Evolutionary conservation across 2,113 vertebrate genomes (phyloP), one percentile per base, ranked within the genome.

Genomic region (Cynoglossus semilaevis): DNA sequence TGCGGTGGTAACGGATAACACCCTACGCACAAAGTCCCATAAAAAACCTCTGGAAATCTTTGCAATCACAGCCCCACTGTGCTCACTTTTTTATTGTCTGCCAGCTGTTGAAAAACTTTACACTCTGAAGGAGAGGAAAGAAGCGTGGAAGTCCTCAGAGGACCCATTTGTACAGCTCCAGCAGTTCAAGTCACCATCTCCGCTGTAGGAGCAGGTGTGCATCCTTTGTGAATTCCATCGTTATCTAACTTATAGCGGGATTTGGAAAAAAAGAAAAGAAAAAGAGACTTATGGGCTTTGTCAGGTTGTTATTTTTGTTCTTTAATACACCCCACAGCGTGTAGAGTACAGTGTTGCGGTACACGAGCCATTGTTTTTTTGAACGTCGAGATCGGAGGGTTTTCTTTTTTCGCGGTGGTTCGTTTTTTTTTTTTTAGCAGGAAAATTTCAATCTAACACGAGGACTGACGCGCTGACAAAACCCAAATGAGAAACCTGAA

Each of bases 61-160:
- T 68, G 63, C 64, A 59, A 59, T 74, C 74, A 40, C 68, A 51
- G 70, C 59, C 48, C 48, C 67, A 63, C 44, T 69, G 74, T 70
- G 58, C 70, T 77, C 63, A 70, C 59, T 70, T 80, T 68, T 77
- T 87, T 82, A 85, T 81, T 71, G 76, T 82, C 72, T 68, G 67
- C 68, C 86, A 87, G 83, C 81, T 89, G 86, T 76, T 87, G 78
- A 67, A 71, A 77, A 84, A 81, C 63, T 77, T 86, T 63, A 71
- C 74, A 65, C 70, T 85, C 72, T 67, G 66, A 80, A 77, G 74
- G 68, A 75, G 81, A 81, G 58, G 75, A 67, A 63, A 79, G 68
- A 72, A 64, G 63, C 17, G 37, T 46, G 72, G 78, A 70, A 57
- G 83, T 77, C 78, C 85, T 84, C 76, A 0, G 74, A 83, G 83